Evolutionary conservation across 1,140 invertebrate genomes (phyloP), one percentile per base, ranked within the genome.

Genomic region (Drosophila nebulosa): DNA sequence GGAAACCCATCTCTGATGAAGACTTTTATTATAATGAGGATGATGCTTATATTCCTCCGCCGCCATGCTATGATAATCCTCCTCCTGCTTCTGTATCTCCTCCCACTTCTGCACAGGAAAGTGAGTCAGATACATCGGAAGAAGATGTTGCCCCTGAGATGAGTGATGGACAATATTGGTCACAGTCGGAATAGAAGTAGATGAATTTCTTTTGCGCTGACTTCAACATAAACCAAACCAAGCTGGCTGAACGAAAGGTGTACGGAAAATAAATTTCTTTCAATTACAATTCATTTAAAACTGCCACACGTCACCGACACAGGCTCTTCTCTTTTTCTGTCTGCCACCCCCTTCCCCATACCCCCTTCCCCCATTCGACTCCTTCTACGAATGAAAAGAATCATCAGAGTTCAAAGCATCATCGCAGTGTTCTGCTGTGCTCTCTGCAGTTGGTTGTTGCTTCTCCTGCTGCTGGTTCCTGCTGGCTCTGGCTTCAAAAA

Each of bases 231-330:
- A 55, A 74, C 50, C 27, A 16, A 9, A 50, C 50, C 46, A 59
- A 52, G n/a, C 14, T 6, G 27, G 55, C 55, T 51, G 36, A 57
- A 64, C 61, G 53, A 74, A 70, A 55, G 64, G 53, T 72, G 70
- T 68, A 70, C 60, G 51, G 69, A 63, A 65, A 71, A 85, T 74
- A 21, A 64, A 85, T 85, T 85, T 77, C 69, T 78, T 83, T 83
- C 84, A 88, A 88, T 88, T 88, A 85, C 70, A 88, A 69, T 88
- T 88, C 83, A 79, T 88, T 88, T 79, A 83, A 78, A 63, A 63
- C 74, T 70, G 75, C 74, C 65, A 88, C 83, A 83, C 83, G 83
- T 81, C 75, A 74, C 53, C 52, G 36, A 26, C 57, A 21, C 26
- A 46, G 59, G 12, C 18, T 51, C 24, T 53, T 0, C 36, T 39